Evolutionary conservation across 2,113 vertebrate species (phyloP), one percentile per base, ranked within the genome.

Genomic region (Cephalopholis sonnerati): DNA sequence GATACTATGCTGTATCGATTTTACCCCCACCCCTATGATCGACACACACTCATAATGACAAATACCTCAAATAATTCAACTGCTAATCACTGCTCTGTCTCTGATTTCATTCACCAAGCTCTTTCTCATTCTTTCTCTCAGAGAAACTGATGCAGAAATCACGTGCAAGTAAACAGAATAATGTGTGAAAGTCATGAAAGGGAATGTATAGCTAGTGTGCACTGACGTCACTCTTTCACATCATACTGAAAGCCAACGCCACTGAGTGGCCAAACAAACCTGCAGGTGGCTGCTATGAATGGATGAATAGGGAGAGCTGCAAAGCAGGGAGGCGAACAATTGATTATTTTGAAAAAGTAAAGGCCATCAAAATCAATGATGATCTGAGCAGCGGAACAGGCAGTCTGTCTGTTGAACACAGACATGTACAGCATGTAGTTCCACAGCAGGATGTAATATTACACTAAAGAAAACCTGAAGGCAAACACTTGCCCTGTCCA

Each of bases 201-300:
- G 22, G 13, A 17, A 77, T 17, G 5, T 54, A 48, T 24, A 20
- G n/a, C 54, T 27, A 18, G 48, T 29, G 48, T 15, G 13, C 59
- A 32, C 1, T 77, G 53, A 66, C 17, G 27, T 63, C 51, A 44
- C 25, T 75, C 22, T 25, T 48, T 67, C n/a, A 53, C 22, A 32
- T 71, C 22, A 65, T 24, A 36, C 25, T 39, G 25, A 36, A 36
- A 36, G 32, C 32, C 32, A 36, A 36, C 5, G n/a, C n/a, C 48
- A 27, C 41, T 3, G 27, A 64, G 27, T 7, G n/a, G 15, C 25
- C 59, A 51, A 48, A 39, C 46, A 76, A 50, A 29, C 53, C 61
- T 36, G 55, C 36, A 66, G 25, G 25, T 29, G 66, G 65, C 17
- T 36, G 12, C 18, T 71, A 53, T 62, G 12, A 61, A 79, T 61